Evolutionary conservation across 1,140 invertebrate genomes (phyloP), one percentile per base, ranked within the genome.

Genomic region (Bacillus rossius): DNA sequence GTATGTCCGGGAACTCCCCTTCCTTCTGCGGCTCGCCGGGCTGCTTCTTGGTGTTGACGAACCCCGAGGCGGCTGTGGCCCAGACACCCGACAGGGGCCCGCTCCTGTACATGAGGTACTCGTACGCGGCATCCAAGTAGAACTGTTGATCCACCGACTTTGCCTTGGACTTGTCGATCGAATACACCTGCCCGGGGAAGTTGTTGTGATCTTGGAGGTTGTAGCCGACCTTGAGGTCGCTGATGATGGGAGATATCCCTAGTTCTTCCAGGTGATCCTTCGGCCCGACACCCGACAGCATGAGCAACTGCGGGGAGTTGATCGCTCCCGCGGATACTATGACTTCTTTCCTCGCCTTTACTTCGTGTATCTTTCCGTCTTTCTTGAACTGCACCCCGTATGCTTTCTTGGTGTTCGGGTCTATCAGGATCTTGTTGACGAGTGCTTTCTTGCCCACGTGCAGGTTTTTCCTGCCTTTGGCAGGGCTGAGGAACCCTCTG

Each of bases 401-500:
- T 1, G 62, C 61, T 42, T n/a, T 49, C 47, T 63, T 64, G 2
- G 42, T 63, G 2, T 41, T 41, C 17, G 40, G 16, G 48, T 64
- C 48, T 63, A 84, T 78, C 3, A 82, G 59, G 43, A 83, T 67
- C 67, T 75, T 78, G 0, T 69, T 78, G 2, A 79, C 79, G 26
- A 79, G 69, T 1, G 81, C 73, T 43, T 79, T 74, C 13, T 77
- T 77, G 26, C 79, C 71, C 0, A 83, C 71, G 56, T 78, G 71
- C 3, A 86, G 68, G 65, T 86, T 87, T 13, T 62, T 60, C 22
- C 83, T 67, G 48, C 76, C 69, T 23, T 75, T 62, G 23, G 73
- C 75, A 20, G 82, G 79, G 10, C 78, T 69, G 1, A 91, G 65
- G 69, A 82, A 89, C 5, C 80, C 79, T 67, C 78, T 80, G 0